Percentiles rank a stretch among this genome's conserved stretches.
Evolutionary conservation across 1,140 invertebrate species (phyloP).

Genomic region (Holotrichia oblita): DNA sequence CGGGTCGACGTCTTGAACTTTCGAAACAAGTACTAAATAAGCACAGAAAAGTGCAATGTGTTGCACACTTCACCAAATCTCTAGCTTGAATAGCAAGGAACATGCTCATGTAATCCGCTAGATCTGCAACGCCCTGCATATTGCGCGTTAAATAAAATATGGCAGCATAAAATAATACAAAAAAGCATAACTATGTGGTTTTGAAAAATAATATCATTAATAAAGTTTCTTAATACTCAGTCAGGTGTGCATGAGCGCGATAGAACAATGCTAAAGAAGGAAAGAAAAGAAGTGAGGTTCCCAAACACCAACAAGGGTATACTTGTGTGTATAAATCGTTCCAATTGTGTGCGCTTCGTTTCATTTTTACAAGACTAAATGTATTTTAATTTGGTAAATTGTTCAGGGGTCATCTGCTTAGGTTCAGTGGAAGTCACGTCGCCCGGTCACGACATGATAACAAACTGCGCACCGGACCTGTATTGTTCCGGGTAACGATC

Average conservation of each 20-base stretch:
- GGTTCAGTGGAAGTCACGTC: conserved; percentile 41
- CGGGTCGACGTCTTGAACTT: too few relatives aligned
- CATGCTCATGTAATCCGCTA: too few relatives aligned
- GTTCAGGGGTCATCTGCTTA: conserved; percentile 41
- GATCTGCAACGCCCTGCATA: too few relatives aligned
- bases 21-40: too few relatives aligned
- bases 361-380: conserved; percentile 41
- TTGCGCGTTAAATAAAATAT: too few relatives aligned
- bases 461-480: conserved; percentile 22
- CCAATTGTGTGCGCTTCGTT: conserved; percentile 26
- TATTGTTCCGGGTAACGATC: conserved; percentile 32
- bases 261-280: background rate
- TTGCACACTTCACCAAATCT: too few relatives aligned
- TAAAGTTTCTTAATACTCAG: background rate
- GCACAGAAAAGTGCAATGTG: too few relatives aligned
- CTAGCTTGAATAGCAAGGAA: too few relatives aligned
- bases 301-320: background rate
- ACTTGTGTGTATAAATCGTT: conserved; percentile 22
- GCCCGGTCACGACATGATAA: conserved; percentile 39
- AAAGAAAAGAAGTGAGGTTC: background rate
- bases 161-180: too few relatives aligned
- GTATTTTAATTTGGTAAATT: conserved; percentile 43
- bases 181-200: too few relatives aligned
- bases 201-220: background rate
- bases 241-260: background rate